A percentile compares a stretch with the other conserved stretches of the same genome.
Conservation (phyloP, 53 echinoderm and acorn worm species). For the Temnopleurus reevesii region DNA sequence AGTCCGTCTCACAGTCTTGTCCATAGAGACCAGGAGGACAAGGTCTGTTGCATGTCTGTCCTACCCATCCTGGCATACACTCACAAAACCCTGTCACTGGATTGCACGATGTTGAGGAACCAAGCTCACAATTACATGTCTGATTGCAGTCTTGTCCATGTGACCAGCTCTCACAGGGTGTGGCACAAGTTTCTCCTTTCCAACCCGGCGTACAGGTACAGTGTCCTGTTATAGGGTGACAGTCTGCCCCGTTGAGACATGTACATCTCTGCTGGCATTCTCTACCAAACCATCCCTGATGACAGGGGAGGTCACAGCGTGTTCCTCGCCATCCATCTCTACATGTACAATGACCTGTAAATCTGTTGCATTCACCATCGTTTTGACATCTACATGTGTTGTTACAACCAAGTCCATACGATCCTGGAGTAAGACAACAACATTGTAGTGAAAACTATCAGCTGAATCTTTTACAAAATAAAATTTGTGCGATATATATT, state of each 20-base stretch:
- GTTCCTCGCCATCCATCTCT: neutral
- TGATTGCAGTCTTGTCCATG: neutral
- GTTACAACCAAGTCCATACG: conserved; percentile 59
- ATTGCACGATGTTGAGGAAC: neutral
- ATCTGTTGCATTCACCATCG: conserved; percentile 18
- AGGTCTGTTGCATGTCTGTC: neutral
- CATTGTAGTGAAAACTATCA: too few species aligned
- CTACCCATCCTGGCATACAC: conserved; percentile 36
- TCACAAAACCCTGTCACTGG: neutral
- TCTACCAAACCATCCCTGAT: conserved; percentile 53
- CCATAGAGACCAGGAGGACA: conserved; percentile 7
- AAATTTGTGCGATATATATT: too few species aligned
- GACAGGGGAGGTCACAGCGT: conserved; percentile 48
- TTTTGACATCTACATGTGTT: conserved; percentile 71
- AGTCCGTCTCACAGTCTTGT: neutral
- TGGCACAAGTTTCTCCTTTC: neutral
- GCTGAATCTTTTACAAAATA: too few species aligned
- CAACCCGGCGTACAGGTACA: conserved; percentile 58
- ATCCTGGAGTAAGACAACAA: conserved; percentile 59
- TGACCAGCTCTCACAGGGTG: neutral
- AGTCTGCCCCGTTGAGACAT: conserved; percentile 70
- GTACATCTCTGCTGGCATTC: conserved; percentile 54
- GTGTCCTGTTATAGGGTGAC: conserved; percentile 64
- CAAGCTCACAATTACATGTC: conserved; percentile 35
- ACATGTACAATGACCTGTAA: conserved; percentile 12